Base-by-base conservation (phyloP, 2,113 vertebrate genomes). In the Strix uralensis region DNA sequence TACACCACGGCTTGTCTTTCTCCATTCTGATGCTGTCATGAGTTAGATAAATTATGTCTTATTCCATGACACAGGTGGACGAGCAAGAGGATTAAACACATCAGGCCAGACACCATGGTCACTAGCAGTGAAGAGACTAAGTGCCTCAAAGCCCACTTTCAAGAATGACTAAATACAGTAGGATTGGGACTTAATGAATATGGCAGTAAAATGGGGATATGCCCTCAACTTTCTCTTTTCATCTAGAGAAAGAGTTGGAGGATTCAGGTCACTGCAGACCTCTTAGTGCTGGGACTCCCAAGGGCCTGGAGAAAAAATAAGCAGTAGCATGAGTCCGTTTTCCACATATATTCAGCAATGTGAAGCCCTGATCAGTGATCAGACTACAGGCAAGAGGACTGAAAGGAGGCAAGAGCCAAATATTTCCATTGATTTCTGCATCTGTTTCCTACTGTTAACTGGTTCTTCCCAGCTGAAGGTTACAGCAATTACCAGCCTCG, bases 51-150 rank as follows among this genome's bases (percentile, higher is more conserved):
- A 54, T 57, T 72, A 70, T 42, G 5, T 78, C 49, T 90, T 58
- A 65, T 17, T 62, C 22, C n/a, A 15, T 57, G 49, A 25, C 0
- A 0, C 42, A 40, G 6, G 19, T 70, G 19, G 34, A 52, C 51
- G 14, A 89, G 36, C 25, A 85, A 83, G 44, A 52, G 14, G 9
- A 12, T 91, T 57, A 77, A 88, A 65, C 16, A 25, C 19, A 38
- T 46, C 61, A 42, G 51, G 42, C 44, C 52, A 95, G 70, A 70
- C 9, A 55, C 29, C 13, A 34, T 12, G 21, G 22, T 79, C 81
- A 75, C 11, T 65, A 38, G n/a, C 17, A 9, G 14, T 11, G 30
- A 88, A 71, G 34, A 89, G 22, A 67, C 16, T 16, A 21, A 72
- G 29, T 1, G 3, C 23, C 18, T 21, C 38, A 74, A 83, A 83